These are phyloP conservation scores for Acromyrmex heyeri DNA, from an alignment of 1,140 invertebrate genomes.

Conservation along the genomic window DNA sequence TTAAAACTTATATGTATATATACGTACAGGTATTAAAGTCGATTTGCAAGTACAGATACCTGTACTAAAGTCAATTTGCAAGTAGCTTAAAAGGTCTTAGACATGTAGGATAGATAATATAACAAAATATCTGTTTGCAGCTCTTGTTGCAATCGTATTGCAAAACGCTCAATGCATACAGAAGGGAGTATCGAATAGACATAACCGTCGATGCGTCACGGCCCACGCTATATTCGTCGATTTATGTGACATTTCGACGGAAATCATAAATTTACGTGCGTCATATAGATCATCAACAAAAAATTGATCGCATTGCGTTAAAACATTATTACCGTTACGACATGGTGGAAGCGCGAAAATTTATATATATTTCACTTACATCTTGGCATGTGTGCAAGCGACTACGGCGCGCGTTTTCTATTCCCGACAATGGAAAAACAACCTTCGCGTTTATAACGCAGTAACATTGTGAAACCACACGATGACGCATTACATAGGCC, in stretches of 20 bases:
- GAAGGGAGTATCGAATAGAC: constrained; percentile 39
- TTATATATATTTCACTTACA: constrained; percentile 37
- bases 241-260: constrained; percentile 33
- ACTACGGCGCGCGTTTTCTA: constrained; percentile 43
- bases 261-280: constrained; percentile 40
- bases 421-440: constrained; percentile 51
- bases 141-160: background rate
- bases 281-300: constrained; percentile 29
- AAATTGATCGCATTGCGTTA: constrained; percentile 25
- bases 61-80: background rate
- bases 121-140: constrained; percentile 22
- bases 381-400: background rate
- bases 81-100: background rate
- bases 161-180: constrained; percentile 8
- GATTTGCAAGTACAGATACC: background rate
- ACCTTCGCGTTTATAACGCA: constrained; percentile 57
- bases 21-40: background rate
- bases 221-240: constrained; percentile 40
- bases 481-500: constrained; percentile 53
- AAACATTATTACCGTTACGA: constrained; percentile 11
- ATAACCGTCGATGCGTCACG: constrained; percentile 43
- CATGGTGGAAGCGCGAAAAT: constrained; percentile 29
- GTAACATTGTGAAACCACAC: constrained; percentile 51
- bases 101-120: background rate
- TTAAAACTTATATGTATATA: background rate